Percentiles rank a stretch among this genome's conserved stretches.
Evolutionary conservation across 2,797 vertebrate genomes (phyloP).

Genomic region (Ceryle rudis): DNA sequence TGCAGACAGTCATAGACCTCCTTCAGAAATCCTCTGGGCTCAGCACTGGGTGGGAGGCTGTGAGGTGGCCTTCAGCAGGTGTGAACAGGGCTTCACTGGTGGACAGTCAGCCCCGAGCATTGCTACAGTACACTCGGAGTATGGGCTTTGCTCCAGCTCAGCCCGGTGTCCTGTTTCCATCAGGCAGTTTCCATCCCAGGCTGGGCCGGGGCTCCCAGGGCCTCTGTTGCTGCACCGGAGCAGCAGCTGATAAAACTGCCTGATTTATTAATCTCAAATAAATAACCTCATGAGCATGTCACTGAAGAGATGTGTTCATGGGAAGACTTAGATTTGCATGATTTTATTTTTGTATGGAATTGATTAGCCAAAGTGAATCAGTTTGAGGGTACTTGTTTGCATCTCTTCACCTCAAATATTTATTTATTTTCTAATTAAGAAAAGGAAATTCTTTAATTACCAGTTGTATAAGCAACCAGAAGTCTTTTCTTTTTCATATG

Average conservation of each 20-base stretch:
- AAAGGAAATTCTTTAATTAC: not conserved
- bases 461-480: not conserved
- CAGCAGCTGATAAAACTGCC: not conserved
- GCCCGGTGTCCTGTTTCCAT: too few relatives aligned
- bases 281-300: constrained; percentile 31
- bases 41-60: too few relatives aligned
- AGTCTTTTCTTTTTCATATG: not conserved
- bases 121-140: too few relatives aligned
- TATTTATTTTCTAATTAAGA: constrained; percentile 14
- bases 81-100: too few relatives aligned
- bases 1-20: too few relatives aligned
- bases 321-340: not conserved
- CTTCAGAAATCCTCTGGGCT: too few relatives aligned
- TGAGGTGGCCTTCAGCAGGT: too few relatives aligned
- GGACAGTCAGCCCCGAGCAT: too few relatives aligned
- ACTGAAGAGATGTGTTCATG: not conserved
- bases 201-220: too few relatives aligned
- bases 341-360: not conserved
- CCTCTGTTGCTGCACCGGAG: too few relatives aligned
- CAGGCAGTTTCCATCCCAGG: too few relatives aligned
- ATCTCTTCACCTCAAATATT: constrained; percentile 9
- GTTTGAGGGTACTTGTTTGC: not conserved
- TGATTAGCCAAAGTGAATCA: constrained; percentile 20
- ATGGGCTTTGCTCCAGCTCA: too few relatives aligned
- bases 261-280: constrained; percentile 60